Evolutionary conservation across 2,888 invertebrate species (phyloP).

Genomic region (Mesorhabditis spiculigera): DNA sequence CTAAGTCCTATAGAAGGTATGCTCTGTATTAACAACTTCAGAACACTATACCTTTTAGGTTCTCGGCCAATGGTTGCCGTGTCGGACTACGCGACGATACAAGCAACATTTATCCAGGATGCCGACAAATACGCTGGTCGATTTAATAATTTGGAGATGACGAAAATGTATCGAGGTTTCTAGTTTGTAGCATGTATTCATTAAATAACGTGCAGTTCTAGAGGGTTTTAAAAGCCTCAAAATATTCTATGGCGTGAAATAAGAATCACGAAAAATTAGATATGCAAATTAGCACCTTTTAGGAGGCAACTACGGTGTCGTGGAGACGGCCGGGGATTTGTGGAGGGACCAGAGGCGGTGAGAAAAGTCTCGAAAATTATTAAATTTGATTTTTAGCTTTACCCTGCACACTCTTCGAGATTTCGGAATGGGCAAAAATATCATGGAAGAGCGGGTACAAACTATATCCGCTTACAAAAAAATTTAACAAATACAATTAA

Average conservation of each 20-base stretch:
- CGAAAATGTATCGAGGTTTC: neutral
- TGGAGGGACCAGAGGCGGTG: neutral
- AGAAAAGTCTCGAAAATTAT: neutral
- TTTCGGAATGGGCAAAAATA: constrained; percentile 3
- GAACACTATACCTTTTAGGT: neutral
- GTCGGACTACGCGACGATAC: neutral
- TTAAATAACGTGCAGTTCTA: neutral
- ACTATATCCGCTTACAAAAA: too few species aligned
- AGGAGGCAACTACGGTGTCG: neutral
- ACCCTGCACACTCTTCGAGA: neutral
- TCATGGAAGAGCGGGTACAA: constrained; percentile 4
- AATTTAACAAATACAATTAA: too few species aligned
- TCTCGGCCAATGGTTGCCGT: neutral
- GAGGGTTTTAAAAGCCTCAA: neutral
- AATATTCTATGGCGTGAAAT: too few species aligned
- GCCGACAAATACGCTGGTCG: neutral
- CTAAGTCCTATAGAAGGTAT: too few species aligned
- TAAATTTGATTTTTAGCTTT: neutral
- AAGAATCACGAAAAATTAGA: too few species aligned
- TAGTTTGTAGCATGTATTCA: neutral
- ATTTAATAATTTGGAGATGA: neutral
- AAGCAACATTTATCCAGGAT: neutral
- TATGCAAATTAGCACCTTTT: neutral
- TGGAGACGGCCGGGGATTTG: neutral
- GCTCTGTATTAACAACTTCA: too few species aligned